Percentiles rank a stretch among this genome's conserved stretches.
Evolutionary conservation across 2,113 vertebrate species (phyloP).

Genomic region (Anoura caudifer): DNA sequence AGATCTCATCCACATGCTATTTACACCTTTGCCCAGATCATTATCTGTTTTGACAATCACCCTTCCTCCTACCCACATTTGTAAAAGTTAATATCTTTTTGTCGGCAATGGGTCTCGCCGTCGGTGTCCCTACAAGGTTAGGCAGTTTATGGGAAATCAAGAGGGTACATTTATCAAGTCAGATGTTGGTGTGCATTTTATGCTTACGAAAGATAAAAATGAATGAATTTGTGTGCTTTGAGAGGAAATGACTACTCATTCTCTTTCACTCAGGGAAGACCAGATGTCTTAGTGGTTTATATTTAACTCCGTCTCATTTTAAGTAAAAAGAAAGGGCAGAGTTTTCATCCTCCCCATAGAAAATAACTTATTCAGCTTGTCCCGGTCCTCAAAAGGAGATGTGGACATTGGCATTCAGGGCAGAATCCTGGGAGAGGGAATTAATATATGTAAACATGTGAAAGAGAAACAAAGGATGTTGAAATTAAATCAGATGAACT

Average conservation of each 20-base stretch:
- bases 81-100: slow-evolving; percentile 44
- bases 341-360: background rate
- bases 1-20: slow-evolving; percentile 41
- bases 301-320: background rate
- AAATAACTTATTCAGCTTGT: background rate
- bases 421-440: background rate
- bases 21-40: slow-evolving; percentile 61
- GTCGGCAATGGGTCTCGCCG: background rate
- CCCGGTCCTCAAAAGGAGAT: background rate
- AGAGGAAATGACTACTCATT: background rate
- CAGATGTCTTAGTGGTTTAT: background rate
- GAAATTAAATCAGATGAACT: background rate
- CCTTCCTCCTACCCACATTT: background rate
- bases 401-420: background rate
- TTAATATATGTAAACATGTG: background rate
- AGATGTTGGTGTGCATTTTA: background rate
- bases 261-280: background rate
- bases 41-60: slow-evolving; percentile 61
- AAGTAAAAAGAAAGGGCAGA: background rate
- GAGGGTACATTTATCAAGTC: slow-evolving; percentile 23
- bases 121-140: background rate
- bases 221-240: background rate
- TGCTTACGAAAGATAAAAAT: background rate
- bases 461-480: background rate
- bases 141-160: background rate